Base-by-base conservation (phyloP, 1,140 invertebrate genomes). In the Drosophila trapezifrons region DNA sequence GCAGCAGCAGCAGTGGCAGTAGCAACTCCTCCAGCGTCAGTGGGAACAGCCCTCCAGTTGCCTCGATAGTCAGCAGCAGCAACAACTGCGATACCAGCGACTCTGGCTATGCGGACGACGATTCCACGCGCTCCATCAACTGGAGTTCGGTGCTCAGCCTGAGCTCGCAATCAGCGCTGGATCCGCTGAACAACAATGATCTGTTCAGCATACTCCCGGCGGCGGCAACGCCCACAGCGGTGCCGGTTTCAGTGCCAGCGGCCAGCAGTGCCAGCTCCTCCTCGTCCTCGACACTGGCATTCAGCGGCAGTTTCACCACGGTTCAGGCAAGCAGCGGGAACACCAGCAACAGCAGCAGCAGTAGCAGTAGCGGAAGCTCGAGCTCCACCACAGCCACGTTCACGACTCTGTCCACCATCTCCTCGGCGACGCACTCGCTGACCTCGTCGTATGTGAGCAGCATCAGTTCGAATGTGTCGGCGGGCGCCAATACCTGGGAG, bases 61-160 rank as follows among this genome's bases (percentile, higher is more conserved):
- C 43, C 29, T 17, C 60, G 37, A 35, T 25, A 49, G 25, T 32
- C 32, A 40, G 45, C 45, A 71, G 29, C 32, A 69, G 35, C 54
- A 60, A 20, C 6, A 76, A 52, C 54, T 63, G 95, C 95, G 92
- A 94, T 17, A 84, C 84, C 20, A 89, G 93, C 13, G 96, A 96
- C 91, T 96, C 96, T 1, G 95, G 96, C 54, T 95, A 96, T 91
- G 95, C 95, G 78, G 96, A 96, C 87, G 96, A 96, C 78, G 96
- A 96, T 90, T 94, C 94, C 43, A 94, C 93, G 18, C 94, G 96
- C 51, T 94, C 95, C 67, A 97, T 98, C 90, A 97, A 97, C 92
- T 98, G 97, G 97, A 96, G 97, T 82, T 97, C 96, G 32, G 97
- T 98, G 75, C 94, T 98, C 40, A 97, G 96, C 81, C 93, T 98